Evolutionary conservation across 2,113 vertebrate genomes (phyloP).

Genomic region (Laticauda laticaudata): DNA sequence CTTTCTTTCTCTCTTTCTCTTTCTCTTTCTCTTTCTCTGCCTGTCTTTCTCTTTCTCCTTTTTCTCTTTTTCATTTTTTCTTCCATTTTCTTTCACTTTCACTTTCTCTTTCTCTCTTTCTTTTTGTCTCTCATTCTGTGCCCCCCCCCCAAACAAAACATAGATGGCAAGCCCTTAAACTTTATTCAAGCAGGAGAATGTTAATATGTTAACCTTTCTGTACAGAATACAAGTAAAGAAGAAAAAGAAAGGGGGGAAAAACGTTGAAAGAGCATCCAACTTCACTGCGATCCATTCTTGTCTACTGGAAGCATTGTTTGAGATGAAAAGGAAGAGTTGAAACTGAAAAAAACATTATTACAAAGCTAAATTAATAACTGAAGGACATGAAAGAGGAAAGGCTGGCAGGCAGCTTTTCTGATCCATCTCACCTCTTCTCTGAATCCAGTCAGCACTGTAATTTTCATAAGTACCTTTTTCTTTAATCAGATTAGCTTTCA

Average conservation of each 20-base stretch:
- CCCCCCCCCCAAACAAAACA: too few species aligned
- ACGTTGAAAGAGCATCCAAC: neutral
- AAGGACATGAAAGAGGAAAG: neutral
- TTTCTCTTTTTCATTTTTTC: too few species aligned
- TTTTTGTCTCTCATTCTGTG: too few species aligned
- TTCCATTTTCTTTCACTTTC: too few species aligned
- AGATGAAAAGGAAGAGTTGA: neutral
- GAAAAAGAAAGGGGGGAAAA: neutral
- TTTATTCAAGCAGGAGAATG: neutral
- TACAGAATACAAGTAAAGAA: neutral
- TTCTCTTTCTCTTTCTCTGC: too few species aligned
- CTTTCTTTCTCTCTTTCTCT: too few species aligned
- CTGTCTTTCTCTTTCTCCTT: too few species aligned
- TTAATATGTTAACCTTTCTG: neutral
- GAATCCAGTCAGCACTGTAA: slow-evolving; percentile 24
- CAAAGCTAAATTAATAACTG: neutral
- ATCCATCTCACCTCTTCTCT: slow-evolving; percentile 32
- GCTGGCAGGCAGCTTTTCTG: neutral
- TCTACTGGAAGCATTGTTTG: neutral
- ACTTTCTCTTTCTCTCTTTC: neutral
- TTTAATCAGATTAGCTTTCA: slow-evolving; percentile 54
- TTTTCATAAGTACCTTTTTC: slow-evolving; percentile 35
- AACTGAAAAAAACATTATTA: neutral
- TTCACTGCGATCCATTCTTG: neutral
- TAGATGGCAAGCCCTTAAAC: neutral